phyloP scores from a whole-genome alignment of 2,888 invertebrate genomes.

The Apotomis betuletana region DNA sequence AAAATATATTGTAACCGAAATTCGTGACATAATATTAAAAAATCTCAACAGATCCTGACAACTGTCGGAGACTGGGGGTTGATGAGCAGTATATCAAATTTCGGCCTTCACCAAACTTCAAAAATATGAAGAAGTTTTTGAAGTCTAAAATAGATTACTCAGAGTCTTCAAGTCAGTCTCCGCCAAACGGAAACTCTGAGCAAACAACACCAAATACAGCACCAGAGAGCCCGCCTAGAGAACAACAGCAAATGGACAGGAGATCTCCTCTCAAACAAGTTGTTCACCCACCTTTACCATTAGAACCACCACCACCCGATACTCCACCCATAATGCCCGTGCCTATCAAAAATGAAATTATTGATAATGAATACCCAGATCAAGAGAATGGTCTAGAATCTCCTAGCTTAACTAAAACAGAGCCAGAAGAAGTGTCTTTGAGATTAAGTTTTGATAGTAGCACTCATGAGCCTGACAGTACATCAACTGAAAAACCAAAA shows the following conservation, averaged over 20 bases:
- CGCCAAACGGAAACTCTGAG: constrained; percentile 27
- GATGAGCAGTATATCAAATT: constrained; percentile 62
- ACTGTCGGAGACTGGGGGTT: constrained; percentile 49
- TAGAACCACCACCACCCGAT: constrained; percentile 59
- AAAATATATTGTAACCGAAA: too few species aligned
- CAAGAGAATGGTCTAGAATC: constrained; percentile 33
- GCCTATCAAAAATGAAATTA: constrained; percentile 56
- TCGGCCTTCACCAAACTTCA: constrained; percentile 65
- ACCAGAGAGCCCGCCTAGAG: constrained; percentile 15
- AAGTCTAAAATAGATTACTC: constrained; percentile 59
- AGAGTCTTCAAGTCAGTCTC: constrained; percentile 45
- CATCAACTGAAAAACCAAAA: constrained; percentile 9
- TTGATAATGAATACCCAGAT: constrained; percentile 52
- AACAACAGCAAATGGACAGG: constrained; percentile 10
- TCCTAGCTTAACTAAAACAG: constrained; percentile 11
- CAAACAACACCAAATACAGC: constrained; percentile 5
- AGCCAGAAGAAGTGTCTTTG: constrained; percentile 14
- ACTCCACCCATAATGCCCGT: constrained; percentile 46
- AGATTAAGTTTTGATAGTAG: constrained; percentile 18
- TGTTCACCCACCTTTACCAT: constrained; percentile 59
- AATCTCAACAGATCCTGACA: constrained; percentile 43
- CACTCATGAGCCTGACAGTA: constrained; percentile 18
- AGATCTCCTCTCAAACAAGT: constrained; percentile 23
- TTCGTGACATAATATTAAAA: too few species aligned
- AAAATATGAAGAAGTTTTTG: constrained; percentile 70